Base-by-base conservation (phyloP, 2,113 vertebrate genomes). In the Brevimyrus niger region DNA sequence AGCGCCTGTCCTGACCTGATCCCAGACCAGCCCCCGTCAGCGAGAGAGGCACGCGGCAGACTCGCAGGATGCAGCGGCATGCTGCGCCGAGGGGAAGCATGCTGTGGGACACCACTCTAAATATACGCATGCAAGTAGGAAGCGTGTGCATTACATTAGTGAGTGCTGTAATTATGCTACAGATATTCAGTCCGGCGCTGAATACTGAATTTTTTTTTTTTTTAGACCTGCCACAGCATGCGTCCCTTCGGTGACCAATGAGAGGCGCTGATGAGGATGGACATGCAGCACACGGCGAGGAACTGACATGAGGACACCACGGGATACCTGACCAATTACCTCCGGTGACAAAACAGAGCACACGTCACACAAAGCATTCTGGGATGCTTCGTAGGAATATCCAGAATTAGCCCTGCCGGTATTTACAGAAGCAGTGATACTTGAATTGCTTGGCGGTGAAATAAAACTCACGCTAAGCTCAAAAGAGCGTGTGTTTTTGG, bases 1-100 rank as follows among this genome's bases (percentile, higher is more conserved):
- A 99, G 98, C 97, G 98, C 97, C 95, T 95, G 97, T 98, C 97
- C 97, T 96, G 97, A 95, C 97, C 47, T 87, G 85, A 53, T 53
- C 85, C 85, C 85, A 53, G 85, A 87, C 48, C 48, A 53, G 82
- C 21, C 17, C 19, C 42, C 44, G 21, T 84, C 19, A 21, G 35
- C 10, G 73, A 80, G 35, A n/a, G 38, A 84, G 19, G 8, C 82
- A n/a, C 15, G 42, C 0, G 42, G 19, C 80, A 44, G 38, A 42
- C 19, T 10, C 17, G 7, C 73, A 17, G 38, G 21, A 42, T 35
- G 38, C 35, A 35, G 73, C 73, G 2, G 15, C 73, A 42, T 17
- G 35, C n/a, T 31, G n/a, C 38, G 2, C 4, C 1, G 38, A 44
- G 80, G 15, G 35, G 23, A 76, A 76, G 31, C 69, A 76, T 19